A percentile compares a stretch with the other conserved stretches of the same genome.
Conservation (phyloP, 2,888 invertebrate species). For the Aleiodes testaceus region DNA sequence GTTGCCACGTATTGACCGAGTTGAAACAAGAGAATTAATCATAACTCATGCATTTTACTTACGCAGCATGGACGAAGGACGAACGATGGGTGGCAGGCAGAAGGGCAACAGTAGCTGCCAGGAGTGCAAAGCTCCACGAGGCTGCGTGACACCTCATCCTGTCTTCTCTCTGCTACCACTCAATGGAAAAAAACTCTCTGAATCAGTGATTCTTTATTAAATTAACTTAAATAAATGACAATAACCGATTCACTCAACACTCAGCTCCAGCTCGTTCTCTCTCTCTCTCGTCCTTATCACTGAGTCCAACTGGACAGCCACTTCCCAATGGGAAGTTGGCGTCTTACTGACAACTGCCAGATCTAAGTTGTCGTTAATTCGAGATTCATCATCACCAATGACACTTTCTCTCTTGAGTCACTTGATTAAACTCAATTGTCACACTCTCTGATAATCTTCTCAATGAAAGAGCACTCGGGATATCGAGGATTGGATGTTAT, state of each 20-base stretch:
- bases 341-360: constrained; percentile 43
- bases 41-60: constrained; percentile 70
- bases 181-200: background rate
- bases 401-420: constrained; percentile 29
- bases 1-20: background rate
- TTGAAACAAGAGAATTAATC: no score
- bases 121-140: constrained; percentile 74
- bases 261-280: constrained; percentile 40
- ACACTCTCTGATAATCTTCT: constrained; percentile 28
- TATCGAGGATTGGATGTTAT: background rate
- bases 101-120: constrained; percentile 74
- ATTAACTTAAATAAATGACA: background rate
- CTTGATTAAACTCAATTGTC: constrained; percentile 31
- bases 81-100: constrained; percentile 76
- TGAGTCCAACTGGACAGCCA: constrained; percentile 37
- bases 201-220: background rate
- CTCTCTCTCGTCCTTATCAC: constrained; percentile 41
- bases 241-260: constrained; percentile 9
- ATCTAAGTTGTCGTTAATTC: constrained; percentile 24
- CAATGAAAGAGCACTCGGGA: constrained; percentile 9
- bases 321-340: constrained; percentile 46
- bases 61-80: constrained; percentile 76
- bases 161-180: constrained; percentile 18
- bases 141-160: constrained; percentile 70
- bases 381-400: background rate